Base-by-base conservation (phyloP, 2,888 invertebrate genomes). In the Hemithea aestivaria region DNA sequence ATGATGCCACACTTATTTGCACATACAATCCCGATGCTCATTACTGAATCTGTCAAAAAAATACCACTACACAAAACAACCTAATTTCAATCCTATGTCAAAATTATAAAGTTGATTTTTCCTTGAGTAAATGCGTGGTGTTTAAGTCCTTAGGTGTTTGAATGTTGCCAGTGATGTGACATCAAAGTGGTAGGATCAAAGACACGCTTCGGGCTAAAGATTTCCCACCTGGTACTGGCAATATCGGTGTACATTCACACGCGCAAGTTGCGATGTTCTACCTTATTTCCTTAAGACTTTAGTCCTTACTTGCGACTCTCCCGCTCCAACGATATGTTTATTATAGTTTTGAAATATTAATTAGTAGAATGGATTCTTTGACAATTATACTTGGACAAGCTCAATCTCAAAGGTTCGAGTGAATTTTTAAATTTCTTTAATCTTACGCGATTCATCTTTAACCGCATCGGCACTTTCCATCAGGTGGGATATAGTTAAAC, bases 11-110 rank as follows among this genome's bases (percentile, higher is more conserved):
- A 56, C 62, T 58, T 66, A 67, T 65, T 65, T 66, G 51, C 59
- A 60, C 66, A 57, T 60, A 42, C 50, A 58, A 56, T 69, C 69
- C 66, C 71, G 62, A 39, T 62, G 67, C 72, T 72, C 70, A 72
- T 72, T 66, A 69, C 56, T 38, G 44, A 70, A 67, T 67, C 63
- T 58, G 58, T 58, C 56, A 57, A 54, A 56, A 55, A 57, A 62
- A 56, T 61, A 51, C 21, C 24, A 11, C 7, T 10, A 6, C 5
- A 9, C 16, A 2, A 9, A 8, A 2, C 33, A 43, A 7, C 7
- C n/a, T 1, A 53, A 43, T 37, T 6, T 6, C 16, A 6, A 45
- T 45, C 23, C 10, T 41, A 40, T 2, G 1, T 0, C n/a, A 1
- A 7, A 0, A 1, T 1, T 0, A 5, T 22, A 45, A 27, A 21